Evolutionary conservation across 2,113 vertebrate species (phyloP).

Genomic region (Hemiprocne comata): DNA sequence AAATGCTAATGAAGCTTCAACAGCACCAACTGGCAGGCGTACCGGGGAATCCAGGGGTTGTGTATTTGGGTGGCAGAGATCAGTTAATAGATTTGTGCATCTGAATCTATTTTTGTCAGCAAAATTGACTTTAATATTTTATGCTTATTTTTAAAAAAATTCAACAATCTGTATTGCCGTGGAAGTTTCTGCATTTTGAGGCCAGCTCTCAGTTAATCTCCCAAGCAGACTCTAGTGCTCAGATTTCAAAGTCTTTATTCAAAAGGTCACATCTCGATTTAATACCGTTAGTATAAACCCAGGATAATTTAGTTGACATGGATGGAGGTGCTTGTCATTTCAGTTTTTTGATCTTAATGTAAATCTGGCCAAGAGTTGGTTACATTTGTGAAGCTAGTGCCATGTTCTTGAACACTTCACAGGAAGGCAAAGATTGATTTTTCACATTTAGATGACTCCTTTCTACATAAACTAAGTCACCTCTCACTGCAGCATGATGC

Average conservation of each 20-base stretch:
- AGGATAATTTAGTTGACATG: not conserved
- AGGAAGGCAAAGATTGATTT: not conserved
- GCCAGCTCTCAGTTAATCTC: not conserved
- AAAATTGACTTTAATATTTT: not conserved
- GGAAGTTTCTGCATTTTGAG: not conserved
- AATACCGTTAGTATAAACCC: not conserved
- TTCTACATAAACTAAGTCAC: not conserved
- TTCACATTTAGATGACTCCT: not conserved
- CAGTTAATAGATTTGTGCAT: not conserved
- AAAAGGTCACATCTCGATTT: not conserved
- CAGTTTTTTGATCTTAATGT: not conserved
- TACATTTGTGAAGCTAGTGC: not conserved
- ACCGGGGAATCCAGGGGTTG: not conserved
- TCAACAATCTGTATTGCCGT: not conserved
- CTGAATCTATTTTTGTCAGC: conserved; percentile 2
- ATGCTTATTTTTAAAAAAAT: not conserved
- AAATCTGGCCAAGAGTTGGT: not conserved
- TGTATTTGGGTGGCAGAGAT: not conserved
- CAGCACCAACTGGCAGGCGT: not conserved
- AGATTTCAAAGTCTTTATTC: not conserved
- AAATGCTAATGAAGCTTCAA: conserved; percentile 20
- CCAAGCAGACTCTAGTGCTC: not conserved
- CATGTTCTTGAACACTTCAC: not conserved
- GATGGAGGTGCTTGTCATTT: not conserved
- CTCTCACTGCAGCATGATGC: not conserved